Evolutionary conservation across 2,113 vertebrate species (phyloP).

Genomic region (human (Homo sapiens)): DNA sequence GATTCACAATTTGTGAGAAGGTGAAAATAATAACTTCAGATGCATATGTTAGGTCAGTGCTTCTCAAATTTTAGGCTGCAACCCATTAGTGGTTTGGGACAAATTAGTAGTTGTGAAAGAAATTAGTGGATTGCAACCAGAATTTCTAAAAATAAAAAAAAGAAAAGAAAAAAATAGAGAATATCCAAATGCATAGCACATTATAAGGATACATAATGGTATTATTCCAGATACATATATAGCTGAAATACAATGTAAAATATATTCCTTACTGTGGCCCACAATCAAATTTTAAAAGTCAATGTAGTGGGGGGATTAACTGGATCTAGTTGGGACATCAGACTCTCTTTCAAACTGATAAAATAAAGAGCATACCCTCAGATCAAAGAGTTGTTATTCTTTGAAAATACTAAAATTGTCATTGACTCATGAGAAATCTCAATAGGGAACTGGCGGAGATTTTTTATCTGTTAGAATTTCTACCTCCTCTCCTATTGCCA

Average conservation of each 20-base stretch:
- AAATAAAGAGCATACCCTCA: conserved; percentile 11
- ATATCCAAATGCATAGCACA: not conserved
- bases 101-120: not conserved
- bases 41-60: not conserved
- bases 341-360: not conserved
- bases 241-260: not conserved
- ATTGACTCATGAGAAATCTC: conserved; percentile 27
- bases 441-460: not conserved
- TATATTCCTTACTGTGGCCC: not conserved
- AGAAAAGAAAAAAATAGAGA: not conserved
- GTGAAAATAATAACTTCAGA: not conserved
- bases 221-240: not conserved
- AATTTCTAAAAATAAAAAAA: not conserved
- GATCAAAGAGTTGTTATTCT: conserved; percentile 14
- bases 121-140: not conserved
- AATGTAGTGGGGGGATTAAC: not conserved
- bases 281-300: not conserved
- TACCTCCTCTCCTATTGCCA: not conserved
- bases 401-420: conserved; percentile 33
- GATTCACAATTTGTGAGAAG: not conserved
- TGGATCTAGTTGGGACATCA: not conserved
- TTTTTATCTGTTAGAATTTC: conserved; percentile 40
- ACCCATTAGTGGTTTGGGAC: not conserved
- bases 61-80: not conserved
- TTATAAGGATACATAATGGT: not conserved